phyloP scores from a whole-genome alignment of 2,797 vertebrate species.

The Macropus fuliginosus region DNA sequence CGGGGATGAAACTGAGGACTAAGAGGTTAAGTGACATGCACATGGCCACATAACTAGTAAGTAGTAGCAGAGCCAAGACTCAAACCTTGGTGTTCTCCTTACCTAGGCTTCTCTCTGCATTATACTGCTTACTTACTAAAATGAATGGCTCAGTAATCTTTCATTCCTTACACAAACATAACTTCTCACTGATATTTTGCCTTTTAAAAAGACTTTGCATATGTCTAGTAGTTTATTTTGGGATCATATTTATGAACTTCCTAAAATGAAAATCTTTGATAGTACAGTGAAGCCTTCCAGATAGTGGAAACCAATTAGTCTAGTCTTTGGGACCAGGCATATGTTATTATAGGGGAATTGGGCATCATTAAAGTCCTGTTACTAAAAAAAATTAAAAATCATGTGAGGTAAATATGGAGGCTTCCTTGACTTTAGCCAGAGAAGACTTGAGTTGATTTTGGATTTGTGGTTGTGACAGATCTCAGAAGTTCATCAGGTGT shows the following conservation, averaged over 20 bases:
- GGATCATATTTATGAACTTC: constrained; percentile 15
- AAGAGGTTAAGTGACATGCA: not conserved
- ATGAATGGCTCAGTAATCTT: not conserved
- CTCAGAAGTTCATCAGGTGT: not conserved
- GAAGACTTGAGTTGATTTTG: not conserved
- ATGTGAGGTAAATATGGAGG: not conserved
- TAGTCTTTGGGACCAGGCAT: constrained; percentile 1
- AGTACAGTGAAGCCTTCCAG: not conserved
- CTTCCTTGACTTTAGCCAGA: not conserved
- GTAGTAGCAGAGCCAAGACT: not conserved
- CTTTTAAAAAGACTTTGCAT: constrained; percentile 16
- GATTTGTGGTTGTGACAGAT: not conserved
- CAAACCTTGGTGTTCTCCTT: not conserved
- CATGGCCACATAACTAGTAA: not conserved
- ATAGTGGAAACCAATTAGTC: constrained; percentile 9
- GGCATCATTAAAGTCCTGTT: constrained; percentile 36
- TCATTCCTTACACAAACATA: not conserved
- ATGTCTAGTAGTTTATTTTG: constrained; percentile 5
- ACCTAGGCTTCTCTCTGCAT: not conserved
- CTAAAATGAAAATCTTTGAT: constrained; percentile 2
- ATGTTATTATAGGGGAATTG: not conserved
- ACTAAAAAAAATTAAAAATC: constrained; percentile 25
- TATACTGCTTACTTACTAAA: not conserved
- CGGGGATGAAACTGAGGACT: not conserved
- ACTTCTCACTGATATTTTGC: constrained; percentile 2